A percentile compares a stretch with the other conserved stretches of the same genome.
phyloP scores from a whole-genome alignment of 23 tunicate species.

The Botrylloides violaceus region DNA sequence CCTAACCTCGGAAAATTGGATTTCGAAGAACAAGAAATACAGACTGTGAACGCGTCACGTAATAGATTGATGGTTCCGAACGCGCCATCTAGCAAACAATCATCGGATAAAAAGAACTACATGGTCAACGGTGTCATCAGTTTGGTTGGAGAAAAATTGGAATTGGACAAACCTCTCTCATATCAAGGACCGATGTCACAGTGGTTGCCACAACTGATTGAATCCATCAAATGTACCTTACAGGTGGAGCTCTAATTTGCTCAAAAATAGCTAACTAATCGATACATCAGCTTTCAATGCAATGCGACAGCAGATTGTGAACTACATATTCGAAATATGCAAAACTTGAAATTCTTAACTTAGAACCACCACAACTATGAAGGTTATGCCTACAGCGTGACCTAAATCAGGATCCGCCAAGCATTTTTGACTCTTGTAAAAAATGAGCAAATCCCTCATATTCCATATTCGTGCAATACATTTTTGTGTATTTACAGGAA shows the following conservation, averaged over 20 bases:
- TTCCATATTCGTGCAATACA: too few relatives aligned
- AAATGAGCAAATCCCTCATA: too few relatives aligned
- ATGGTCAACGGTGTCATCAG: conserved; percentile 69
- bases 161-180: conserved; percentile 33
- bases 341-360: too few relatives aligned
- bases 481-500: conserved; percentile 55
- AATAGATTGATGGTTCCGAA: conserved; percentile 9
- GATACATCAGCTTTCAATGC: too few relatives aligned
- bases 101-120: conserved; percentile 44
- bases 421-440: too few relatives aligned
- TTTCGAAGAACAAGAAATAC: conserved; percentile 42
- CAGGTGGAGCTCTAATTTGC: too few relatives aligned
- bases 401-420: too few relatives aligned
- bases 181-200: conserved; percentile 84
- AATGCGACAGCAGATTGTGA: too few relatives aligned
- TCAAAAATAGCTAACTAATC: too few relatives aligned
- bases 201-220: conserved; percentile 72
- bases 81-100: conserved; percentile 22
- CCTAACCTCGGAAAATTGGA: conserved; percentile 64
- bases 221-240: conserved; percentile 48
- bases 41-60: conserved; percentile 8
- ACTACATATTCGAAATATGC: too few relatives aligned
- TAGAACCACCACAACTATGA: too few relatives aligned
- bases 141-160: conserved; percentile 54
- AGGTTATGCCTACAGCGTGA: too few relatives aligned